phyloP scores from a whole-genome alignment of 37 sponge, comb jelly and placozoan species.

The Oopsacas minuta region DNA sequence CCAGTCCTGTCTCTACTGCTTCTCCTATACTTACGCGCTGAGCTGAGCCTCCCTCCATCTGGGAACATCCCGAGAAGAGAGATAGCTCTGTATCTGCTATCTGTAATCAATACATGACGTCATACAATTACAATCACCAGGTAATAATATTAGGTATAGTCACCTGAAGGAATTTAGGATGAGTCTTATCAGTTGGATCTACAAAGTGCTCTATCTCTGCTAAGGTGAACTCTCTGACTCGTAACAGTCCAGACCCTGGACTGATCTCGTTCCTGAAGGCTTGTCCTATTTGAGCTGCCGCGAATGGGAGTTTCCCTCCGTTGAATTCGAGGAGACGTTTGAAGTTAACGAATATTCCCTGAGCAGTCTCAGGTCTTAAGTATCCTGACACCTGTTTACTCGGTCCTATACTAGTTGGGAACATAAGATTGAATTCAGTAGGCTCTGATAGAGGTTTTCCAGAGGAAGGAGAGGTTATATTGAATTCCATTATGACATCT shows the following conservation, averaged over 20 bases:
- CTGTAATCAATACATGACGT: neutral
- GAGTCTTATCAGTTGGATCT: slow-evolving; percentile 53
- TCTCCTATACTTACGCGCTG: slow-evolving; percentile 44
- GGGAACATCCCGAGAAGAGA: slow-evolving; percentile 52
- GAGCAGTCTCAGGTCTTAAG: slow-evolving; percentile 91
- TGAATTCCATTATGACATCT: slow-evolving; percentile 44
- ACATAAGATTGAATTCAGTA: slow-evolving; percentile 90
- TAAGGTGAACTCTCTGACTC: slow-evolving; percentile 83
- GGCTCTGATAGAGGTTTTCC: slow-evolving; percentile 67
- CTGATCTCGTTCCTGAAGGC: slow-evolving; percentile 96
- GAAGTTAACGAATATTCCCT: slow-evolving; percentile 98
- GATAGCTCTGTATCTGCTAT: slow-evolving; percentile 42
- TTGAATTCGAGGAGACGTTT: slow-evolving; percentile 88
- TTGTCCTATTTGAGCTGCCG: slow-evolving; percentile 84
- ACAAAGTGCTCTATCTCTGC: slow-evolving; percentile 98
- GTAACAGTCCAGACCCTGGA: slow-evolving; percentile 80
- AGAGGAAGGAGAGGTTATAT: slow-evolving; percentile 60
- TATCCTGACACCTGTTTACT: slow-evolving; percentile 57
- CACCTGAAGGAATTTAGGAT: slow-evolving; percentile 34
- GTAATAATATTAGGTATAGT: neutral
- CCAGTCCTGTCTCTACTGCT: slow-evolving; percentile 50
- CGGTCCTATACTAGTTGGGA: slow-evolving; percentile 81
- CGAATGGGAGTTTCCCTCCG: slow-evolving; percentile 90
- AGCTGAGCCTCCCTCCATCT: slow-evolving; percentile 55
- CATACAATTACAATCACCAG: too few relatives aligned